A percentile compares a stretch with the other conserved stretches of the same genome.
phyloP scores from a whole-genome alignment of 2,113 vertebrate species.

The Lycocorax pyrrhopterus region DNA sequence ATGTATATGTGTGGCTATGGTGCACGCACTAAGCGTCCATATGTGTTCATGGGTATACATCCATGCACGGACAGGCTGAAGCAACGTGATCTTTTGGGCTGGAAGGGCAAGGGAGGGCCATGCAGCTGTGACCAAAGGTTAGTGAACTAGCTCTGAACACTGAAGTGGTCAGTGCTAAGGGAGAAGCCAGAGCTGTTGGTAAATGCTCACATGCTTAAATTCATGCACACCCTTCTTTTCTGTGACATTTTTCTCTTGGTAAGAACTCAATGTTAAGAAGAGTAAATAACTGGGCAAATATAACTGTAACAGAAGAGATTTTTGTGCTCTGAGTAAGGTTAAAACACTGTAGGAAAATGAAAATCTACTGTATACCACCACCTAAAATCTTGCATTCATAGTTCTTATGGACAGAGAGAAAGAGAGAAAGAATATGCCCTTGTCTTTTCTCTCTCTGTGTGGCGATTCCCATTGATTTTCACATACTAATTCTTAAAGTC shows the following conservation, averaged over 20 bases:
- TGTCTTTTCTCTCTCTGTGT: background rate
- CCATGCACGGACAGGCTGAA: background rate
- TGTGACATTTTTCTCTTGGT: background rate
- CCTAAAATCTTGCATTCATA: background rate
- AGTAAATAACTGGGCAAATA: background rate
- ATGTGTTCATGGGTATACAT: rapidly evolving
- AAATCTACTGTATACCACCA: background rate
- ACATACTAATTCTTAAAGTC: background rate
- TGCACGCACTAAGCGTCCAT: background rate
- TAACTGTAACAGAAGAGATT: background rate
- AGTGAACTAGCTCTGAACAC: too few species aligned
- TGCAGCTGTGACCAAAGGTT: background rate
- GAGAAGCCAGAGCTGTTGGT: background rate
- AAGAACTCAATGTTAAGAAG: background rate
- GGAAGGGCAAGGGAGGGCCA: background rate
- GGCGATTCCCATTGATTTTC: background rate
- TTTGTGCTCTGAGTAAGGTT: background rate
- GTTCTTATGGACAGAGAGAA: background rate
- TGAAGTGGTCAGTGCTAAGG: background rate
- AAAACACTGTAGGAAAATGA: background rate
- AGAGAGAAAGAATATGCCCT: background rate
- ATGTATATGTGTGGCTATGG: too few species aligned
- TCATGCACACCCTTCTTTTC: rapidly evolving
- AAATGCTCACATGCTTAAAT: background rate
- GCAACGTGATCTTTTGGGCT: background rate